A percentile compares a stretch with the other conserved stretches of the same genome.
phyloP scores from a whole-genome alignment of 2,797 vertebrate genomes.

The Sebastes cheni region DNA sequence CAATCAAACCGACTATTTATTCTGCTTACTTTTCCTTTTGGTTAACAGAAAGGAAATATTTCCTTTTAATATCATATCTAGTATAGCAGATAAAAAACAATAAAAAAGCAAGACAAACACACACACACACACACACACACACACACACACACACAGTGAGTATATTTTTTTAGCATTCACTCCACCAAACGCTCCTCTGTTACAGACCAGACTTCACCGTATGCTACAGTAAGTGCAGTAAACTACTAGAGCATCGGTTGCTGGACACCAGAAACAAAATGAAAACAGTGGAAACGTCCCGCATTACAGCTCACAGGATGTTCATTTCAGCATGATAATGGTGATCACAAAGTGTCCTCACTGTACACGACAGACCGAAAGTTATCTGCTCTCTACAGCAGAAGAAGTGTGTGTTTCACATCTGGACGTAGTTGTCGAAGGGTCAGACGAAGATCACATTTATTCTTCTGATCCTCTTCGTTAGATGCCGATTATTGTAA shows the following conservation, averaged over 20 bases:
- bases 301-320: not conserved
- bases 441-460: not conserved
- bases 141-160: not conserved
- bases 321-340: not conserved
- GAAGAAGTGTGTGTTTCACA: not conserved
- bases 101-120: not conserved
- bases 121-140: not conserved
- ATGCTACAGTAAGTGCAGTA: not conserved
- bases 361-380: not conserved
- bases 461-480: not conserved
- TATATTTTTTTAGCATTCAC: no score
- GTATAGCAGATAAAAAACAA: not conserved
- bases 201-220: no score
- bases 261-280: no score
- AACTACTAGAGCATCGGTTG: no score
- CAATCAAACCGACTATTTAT: not conserved
- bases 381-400: no score
- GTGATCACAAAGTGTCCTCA: not conserved
- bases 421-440: not conserved
- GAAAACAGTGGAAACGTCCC: not conserved
- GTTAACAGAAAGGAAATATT: not conserved
- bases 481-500: not conserved
- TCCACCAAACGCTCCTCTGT: no score
- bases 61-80: not conserved
- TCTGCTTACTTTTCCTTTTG: not conserved